phyloP scores from a whole-genome alignment of 2,113 vertebrate species.

The Indri indri region DNA sequence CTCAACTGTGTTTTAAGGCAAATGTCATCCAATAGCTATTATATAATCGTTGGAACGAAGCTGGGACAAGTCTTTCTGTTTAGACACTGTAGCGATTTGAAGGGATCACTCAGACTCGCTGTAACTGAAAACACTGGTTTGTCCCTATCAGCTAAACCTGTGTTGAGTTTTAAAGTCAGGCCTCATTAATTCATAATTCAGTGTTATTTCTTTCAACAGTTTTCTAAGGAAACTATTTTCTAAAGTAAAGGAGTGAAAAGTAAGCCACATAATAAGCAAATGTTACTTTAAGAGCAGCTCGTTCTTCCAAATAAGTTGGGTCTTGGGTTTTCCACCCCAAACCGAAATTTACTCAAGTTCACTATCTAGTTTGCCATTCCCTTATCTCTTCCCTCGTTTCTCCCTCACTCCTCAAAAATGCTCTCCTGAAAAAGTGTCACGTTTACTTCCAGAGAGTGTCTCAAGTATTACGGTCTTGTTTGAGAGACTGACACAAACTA shows the following conservation, averaged over 20 bases:
- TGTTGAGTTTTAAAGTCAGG: conserved; percentile 66
- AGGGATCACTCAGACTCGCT: conserved; percentile 82
- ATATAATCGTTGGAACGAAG: conserved; percentile 80
- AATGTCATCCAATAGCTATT: conserved; percentile 82
- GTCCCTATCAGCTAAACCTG: conserved; percentile 78
- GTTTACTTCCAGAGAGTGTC: neutral
- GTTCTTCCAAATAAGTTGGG: neutral
- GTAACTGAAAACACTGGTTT: conserved; percentile 82
- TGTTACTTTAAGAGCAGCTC: neutral
- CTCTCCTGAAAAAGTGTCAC: neutral
- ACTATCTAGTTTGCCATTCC: neutral
- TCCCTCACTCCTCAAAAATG: neutral
- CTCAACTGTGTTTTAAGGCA: conserved; percentile 84
- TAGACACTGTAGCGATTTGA: conserved; percentile 75
- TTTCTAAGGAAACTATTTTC: conserved; percentile 68
- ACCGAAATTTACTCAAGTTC: neutral
- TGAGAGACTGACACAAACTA: neutral
- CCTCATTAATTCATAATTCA: conserved; percentile 65
- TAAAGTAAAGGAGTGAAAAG: conserved; percentile 54
- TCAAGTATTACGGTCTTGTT: neutral
- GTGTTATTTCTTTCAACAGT: conserved; percentile 60
- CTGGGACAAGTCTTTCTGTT: conserved; percentile 73
- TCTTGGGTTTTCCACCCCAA: neutral
- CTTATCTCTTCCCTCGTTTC: neutral
- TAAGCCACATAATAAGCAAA: conserved; percentile 31